phyloP scores from a whole-genome alignment of 2,888 invertebrate species.

The Nudaria mundana region DNA sequence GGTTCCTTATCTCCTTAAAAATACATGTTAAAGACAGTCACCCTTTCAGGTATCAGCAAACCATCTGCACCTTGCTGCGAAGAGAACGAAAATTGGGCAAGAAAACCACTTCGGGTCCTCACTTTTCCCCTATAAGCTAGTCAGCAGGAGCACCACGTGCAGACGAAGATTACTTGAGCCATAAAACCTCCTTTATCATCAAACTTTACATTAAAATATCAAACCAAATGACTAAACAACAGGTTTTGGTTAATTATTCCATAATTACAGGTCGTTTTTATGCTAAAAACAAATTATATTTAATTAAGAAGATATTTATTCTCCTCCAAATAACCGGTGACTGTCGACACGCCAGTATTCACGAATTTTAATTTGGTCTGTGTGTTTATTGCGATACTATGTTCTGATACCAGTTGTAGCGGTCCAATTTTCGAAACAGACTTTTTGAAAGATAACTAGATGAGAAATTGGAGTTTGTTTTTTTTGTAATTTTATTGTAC shows the following conservation, averaged over 20 bases:
- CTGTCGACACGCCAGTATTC: conserved; percentile 55
- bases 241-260: neutral
- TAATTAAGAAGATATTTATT: conserved; percentile 57
- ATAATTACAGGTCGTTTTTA: conserved; percentile 4
- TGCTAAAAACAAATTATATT: conserved; percentile 54
- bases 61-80: too few relatives aligned
- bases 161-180: too few relatives aligned
- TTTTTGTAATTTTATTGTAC: too few relatives aligned
- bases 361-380: conserved; percentile 71
- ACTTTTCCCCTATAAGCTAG: too few relatives aligned
- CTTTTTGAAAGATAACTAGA: conserved; percentile 10
- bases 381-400: conserved; percentile 61
- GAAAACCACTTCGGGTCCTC: too few relatives aligned
- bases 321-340: conserved; percentile 35
- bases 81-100: too few relatives aligned
- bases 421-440: conserved; percentile 12
- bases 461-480: neutral
- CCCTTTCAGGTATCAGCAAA: too few relatives aligned
- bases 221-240: neutral
- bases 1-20: too few relatives aligned
- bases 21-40: too few relatives aligned
- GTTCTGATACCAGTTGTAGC: conserved; percentile 52
- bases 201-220: neutral
- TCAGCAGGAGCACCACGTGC: too few relatives aligned
- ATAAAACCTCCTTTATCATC: too few relatives aligned